Conservation (phyloP, 2,888 invertebrate species). For the Agrochola litura region DNA sequence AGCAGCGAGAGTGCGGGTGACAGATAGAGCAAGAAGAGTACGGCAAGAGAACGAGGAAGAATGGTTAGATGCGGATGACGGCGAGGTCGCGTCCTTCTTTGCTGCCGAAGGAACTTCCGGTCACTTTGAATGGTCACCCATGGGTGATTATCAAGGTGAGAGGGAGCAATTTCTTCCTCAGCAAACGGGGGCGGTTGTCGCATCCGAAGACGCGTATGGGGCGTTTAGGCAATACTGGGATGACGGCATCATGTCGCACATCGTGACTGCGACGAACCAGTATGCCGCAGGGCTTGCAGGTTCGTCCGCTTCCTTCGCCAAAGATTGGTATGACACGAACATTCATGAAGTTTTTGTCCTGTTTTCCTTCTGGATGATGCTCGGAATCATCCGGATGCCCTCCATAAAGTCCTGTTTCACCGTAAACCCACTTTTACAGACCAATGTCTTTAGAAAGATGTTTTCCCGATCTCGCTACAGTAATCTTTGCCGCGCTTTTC, state of each 20-base stretch:
- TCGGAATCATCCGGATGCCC: slow-evolving; percentile 21
- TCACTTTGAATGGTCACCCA: slow-evolving; percentile 3
- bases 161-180: background rate
- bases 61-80: background rate
- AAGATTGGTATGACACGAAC: slow-evolving; percentile 11
- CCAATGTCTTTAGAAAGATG: slow-evolving; percentile 6
- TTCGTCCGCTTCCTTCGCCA: background rate
- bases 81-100: background rate
- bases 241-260: background rate
- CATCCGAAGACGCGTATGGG: background rate
- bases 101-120: background rate
- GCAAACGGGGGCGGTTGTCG: background rate
- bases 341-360: slow-evolving; percentile 4
- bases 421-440: background rate
- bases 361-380: slow-evolving; percentile 23
- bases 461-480: background rate
- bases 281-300: background rate
- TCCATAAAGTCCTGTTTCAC: background rate
- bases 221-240: slow-evolving; percentile 12
- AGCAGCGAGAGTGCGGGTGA: slow-evolving; percentile 3
- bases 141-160: background rate
- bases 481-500: slow-evolving; percentile 15
- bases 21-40: background rate
- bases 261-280: background rate
- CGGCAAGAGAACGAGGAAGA: background rate